Percentiles rank a stretch among this genome's conserved stretches.
phyloP scores from a whole-genome alignment of 2,113 vertebrate genomes.

The Herpetotheres cachinnans region DNA sequence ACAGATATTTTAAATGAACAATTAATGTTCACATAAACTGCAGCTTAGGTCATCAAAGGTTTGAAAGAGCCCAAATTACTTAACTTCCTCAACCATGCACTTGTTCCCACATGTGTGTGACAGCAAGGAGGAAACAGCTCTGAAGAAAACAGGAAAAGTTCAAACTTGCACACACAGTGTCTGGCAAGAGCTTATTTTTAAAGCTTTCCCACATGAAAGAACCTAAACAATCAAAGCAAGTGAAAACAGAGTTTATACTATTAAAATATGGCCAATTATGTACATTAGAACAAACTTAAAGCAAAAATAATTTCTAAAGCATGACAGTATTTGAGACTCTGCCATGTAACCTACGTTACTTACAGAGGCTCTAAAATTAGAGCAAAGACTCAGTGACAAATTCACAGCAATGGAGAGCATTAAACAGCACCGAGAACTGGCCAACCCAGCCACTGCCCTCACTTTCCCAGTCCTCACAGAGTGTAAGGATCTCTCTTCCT shows the following conservation, averaged over 20 bases:
- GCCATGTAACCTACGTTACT: not conserved
- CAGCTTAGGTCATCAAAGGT: slow-evolving; percentile 22
- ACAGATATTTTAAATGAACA: not conserved
- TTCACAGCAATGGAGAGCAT: not conserved
- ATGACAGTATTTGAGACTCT: not conserved
- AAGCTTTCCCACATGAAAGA: slow-evolving; percentile 49
- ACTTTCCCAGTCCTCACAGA: not conserved
- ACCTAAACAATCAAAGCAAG: slow-evolving; percentile 5
- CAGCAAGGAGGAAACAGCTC: slow-evolving; percentile 22
- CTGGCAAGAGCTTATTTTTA: not conserved
- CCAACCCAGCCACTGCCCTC: not conserved
- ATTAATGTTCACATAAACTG: not conserved
- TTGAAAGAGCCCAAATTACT: not conserved
- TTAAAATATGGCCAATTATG: not conserved
- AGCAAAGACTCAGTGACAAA: not conserved
- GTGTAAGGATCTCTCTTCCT: not conserved
- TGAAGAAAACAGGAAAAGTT: slow-evolving; percentile 42
- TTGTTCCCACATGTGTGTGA: slow-evolving; percentile 4
- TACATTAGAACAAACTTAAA: not conserved
- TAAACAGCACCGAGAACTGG: not conserved
- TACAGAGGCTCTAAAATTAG: not conserved
- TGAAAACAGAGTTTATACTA: not conserved
- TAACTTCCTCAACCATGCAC: not conserved
- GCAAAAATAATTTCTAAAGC: not conserved
- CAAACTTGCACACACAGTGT: not conserved